Evolutionary conservation across 2,888 invertebrate species (phyloP), one percentile per base, ranked within the genome.

Genomic region (Caenorhabditis angaria): DNA sequence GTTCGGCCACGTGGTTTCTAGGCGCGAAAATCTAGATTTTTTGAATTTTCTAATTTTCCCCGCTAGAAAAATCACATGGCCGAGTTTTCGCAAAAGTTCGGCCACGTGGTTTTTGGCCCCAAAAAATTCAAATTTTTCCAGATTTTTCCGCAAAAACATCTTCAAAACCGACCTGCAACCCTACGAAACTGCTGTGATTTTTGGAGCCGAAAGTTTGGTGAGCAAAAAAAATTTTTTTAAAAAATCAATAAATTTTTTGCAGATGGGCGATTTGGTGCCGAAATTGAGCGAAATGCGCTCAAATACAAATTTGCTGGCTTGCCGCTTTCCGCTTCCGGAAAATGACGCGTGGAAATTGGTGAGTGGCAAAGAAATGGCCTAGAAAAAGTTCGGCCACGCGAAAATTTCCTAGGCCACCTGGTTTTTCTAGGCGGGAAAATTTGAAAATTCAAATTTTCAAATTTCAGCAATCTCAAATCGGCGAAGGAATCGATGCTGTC

Each of bases 401-500:
- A n/a, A n/a, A n/a, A n/a, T n/a, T n/a, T n/a, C n/a, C n/a, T n/a
- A n/a, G n/a, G n/a, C n/a, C n/a, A n/a, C n/a, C n/a, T n/a, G n/a
- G n/a, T n/a, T n/a, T n/a, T 5, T 47, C 20, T 41, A n/a, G 6
- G n/a, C 12, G 14, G 4, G 29, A 28, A 28, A 4, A 27, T 28
- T 56, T 20, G 22, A 24, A 24, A 24, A 24, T n/a, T 27, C 12
- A 47, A 25, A 51, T 4, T 28, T 51, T 50, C 48, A 22, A 54
- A 55, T 61, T 73, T 12, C 67, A 73, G 68, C 61, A 65, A n/a
- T 41, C 67, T 35, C 80, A 80, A 66, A 76, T 83, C 47, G 86
- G 86, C 41, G 82, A 82, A 64, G 86, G 86, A 41, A 86, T 85
- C 58, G 86, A 86, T 67, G 74, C 85, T 14, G 84, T 84, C 4